Evolutionary conservation across 2,113 vertebrate species (phyloP).

Genomic region (Peromyscus leucopus): DNA sequence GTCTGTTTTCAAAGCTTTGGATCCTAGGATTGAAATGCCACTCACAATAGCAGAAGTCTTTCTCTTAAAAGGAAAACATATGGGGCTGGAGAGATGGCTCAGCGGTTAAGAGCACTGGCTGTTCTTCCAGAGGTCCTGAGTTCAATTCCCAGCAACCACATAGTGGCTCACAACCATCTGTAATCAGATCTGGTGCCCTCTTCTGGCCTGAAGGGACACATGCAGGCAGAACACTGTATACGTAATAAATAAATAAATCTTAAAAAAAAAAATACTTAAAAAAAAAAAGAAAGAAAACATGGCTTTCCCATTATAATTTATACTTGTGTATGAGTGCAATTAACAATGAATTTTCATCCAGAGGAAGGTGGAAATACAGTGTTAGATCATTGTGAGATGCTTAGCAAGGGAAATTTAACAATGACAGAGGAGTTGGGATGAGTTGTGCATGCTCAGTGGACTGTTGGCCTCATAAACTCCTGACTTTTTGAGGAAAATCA

Average conservation of each 20-base stretch:
- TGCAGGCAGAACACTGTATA: too few relatives aligned
- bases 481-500: neutral
- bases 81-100: too few relatives aligned
- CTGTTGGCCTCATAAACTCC: neutral
- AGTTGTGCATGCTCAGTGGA: neutral
- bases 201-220: too few relatives aligned
- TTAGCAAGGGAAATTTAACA: neutral
- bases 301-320: neutral
- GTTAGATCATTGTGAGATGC: neutral
- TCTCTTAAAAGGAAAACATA: neutral
- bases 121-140: too few relatives aligned
- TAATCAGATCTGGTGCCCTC: too few relatives aligned
- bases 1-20: neutral
- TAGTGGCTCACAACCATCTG: too few relatives aligned
- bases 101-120: too few relatives aligned
- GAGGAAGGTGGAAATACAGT: neutral
- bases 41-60: neutral
- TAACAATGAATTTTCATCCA: conserved; percentile 9
- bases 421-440: neutral
- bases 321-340: neutral
- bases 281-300: too few relatives aligned
- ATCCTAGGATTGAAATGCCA: neutral
- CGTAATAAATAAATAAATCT: too few relatives aligned
- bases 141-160: too few relatives aligned
- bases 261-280: too few relatives aligned